Evolutionary conservation across 2,113 vertebrate genomes (phyloP), one percentile per base, ranked within the genome.

Genomic region (Oophaga pumilio): DNA sequence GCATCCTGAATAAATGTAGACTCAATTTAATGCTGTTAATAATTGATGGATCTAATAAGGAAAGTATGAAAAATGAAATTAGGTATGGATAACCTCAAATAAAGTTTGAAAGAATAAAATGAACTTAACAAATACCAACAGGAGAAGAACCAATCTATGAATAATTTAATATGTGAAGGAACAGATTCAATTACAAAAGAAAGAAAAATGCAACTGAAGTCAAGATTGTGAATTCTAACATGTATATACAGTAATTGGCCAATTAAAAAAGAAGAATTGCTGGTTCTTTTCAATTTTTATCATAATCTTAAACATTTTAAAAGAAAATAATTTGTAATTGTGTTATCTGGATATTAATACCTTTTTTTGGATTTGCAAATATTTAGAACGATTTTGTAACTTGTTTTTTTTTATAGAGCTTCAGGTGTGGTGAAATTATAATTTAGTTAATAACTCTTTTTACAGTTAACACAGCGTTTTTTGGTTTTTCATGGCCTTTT

Each of bases 21-120:
- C 73, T 88, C 87, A 88, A 88, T 88, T 84, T 88, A 84, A 84
- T n/a, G 49, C 76, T 56, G 57, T 88, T 88, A 88, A 88, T 88
- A 88, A 84, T 88, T 88, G 87, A 88, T 88, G 87, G 62, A 88
- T 88, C 87, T 88, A 88, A 88, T 88, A 88, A 88, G 69, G 79
- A 76, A 74, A 83, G 71, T 64, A 84, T 77, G 87, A 88, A 84
- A 77, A 84, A 88, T 87, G 86, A 76, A 87, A 82, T 87, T 87
- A 87, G 86, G 83, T 83, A 82, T 77, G 87, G 71, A 83, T 88
- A 88, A 83, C 69, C 69, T 83, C 79, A 87, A 87, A 82, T 81
- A 82, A 84, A 88, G 87, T 88, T 88, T 57, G 81, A 88, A 88
- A 76, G 80, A 77, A 88, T 77, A 88, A 76, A 82, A 84, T 84